A percentile compares a stretch with the other conserved stretches of the same genome.
Conservation (phyloP, 2,113 vertebrate species). For the Neopipo cinnamomea region DNA sequence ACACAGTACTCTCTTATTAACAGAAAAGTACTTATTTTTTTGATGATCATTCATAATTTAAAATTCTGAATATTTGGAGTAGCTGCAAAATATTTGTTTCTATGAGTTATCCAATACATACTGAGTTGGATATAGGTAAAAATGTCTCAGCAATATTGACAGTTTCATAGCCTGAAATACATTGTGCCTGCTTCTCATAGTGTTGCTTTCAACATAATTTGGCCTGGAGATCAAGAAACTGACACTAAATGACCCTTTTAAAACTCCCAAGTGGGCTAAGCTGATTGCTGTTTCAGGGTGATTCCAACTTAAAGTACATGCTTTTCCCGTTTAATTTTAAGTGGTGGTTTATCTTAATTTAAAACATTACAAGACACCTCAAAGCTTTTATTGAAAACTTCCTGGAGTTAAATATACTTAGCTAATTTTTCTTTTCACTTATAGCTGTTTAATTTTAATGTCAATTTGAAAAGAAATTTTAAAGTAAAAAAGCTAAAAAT, state of each 20-base stretch:
- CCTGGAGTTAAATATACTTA: background rate
- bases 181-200: background rate
- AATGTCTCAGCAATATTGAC: background rate
- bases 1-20: background rate
- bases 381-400: background rate
- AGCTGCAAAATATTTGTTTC: background rate
- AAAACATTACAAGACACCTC: background rate
- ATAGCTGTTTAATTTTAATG: background rate
- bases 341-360: background rate
- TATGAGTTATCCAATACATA: background rate
- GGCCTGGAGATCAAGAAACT: background rate
- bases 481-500: background rate
- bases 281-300: background rate
- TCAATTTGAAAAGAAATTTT: background rate
- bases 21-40: background rate
- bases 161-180: background rate
- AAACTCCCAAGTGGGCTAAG: background rate
- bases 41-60: background rate
- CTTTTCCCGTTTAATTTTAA: background rate
- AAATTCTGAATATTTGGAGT: background rate
- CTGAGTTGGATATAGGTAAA: background rate
- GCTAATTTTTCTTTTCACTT: background rate
- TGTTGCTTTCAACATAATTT: background rate
- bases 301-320: background rate
- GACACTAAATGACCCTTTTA: background rate